These are phyloP conservation scores for Eupithecia centaureata DNA, from an alignment of 2,888 invertebrate species.

Conservation along the genomic window DNA sequence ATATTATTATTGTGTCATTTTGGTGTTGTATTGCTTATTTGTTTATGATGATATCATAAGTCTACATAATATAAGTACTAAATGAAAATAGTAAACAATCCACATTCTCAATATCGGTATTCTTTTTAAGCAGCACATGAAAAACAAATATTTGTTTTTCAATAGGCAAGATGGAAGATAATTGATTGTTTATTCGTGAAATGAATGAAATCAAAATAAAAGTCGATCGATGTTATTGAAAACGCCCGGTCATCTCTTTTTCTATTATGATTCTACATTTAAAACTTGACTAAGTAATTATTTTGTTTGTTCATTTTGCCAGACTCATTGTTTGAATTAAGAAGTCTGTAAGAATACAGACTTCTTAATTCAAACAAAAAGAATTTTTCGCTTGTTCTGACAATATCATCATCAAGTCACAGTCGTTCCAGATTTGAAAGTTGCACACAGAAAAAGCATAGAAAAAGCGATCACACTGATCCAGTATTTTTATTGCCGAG, in stretches of 20 bases:
- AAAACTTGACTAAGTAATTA: not conserved
- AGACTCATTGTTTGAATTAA: not conserved
- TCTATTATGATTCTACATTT: not conserved
- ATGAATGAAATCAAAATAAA: not conserved
- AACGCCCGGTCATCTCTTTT: not conserved
- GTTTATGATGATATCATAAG: no score
- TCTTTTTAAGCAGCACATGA: not conserved
- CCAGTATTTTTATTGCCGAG: slow-evolving; percentile 31
- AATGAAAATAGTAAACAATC: no score
- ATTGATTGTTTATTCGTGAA: slow-evolving; percentile 1
- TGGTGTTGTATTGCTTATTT: no score
- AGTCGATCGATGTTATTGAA: not conserved
- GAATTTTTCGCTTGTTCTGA: not conserved
- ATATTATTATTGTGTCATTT: no score
- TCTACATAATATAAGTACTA: no score
- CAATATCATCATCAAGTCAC: not conserved
- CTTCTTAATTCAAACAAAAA: no score
- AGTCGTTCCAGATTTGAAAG: slow-evolving; percentile 19
- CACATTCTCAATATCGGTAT: not conserved
- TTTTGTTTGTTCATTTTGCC: not conserved
- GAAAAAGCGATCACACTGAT: slow-evolving; percentile 27
- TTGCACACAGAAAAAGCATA: slow-evolving; percentile 9
- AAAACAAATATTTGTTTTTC: not conserved
- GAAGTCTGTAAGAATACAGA: no score
- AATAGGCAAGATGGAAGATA: not conserved